A percentile compares a stretch with the other conserved stretches of the same genome.
Conservation (phyloP, 92 coral and sea anemone species). For the Galaxea fascicularis region DNA sequence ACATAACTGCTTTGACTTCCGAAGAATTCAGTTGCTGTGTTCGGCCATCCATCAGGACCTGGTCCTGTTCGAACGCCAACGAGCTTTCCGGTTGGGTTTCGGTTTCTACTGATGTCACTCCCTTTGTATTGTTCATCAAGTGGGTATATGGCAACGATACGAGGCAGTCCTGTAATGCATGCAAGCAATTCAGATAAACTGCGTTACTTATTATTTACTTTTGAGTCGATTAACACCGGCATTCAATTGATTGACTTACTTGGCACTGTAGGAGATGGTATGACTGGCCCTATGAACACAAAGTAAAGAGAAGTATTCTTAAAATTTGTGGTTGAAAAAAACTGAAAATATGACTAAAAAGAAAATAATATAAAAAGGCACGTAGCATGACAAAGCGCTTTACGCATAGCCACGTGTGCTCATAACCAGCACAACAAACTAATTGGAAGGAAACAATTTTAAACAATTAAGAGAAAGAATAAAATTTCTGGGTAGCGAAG, state of each 20-base stretch:
- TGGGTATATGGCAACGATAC: slow-evolving; percentile 73
- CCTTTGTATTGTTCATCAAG: slow-evolving; percentile 63
- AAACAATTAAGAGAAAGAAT: too few species aligned
- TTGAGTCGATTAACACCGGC: not conserved
- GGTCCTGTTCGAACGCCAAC: slow-evolving; percentile 47
- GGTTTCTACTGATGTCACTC: slow-evolving; percentile 62
- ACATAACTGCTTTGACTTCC: slow-evolving; percentile 77
- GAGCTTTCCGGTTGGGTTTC: slow-evolving; percentile 68
- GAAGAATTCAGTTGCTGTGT: slow-evolving; percentile 59
- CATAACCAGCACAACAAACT: too few species aligned
- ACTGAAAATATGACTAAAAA: too few species aligned
- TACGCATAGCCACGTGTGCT: too few species aligned
- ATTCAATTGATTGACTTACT: not conserved
- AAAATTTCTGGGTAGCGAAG: too few species aligned
- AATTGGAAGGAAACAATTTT: too few species aligned
- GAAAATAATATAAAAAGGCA: too few species aligned
- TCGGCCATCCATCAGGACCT: slow-evolving; percentile 82
- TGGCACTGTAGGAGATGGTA: slow-evolving; percentile 24
- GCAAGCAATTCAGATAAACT: not conserved
- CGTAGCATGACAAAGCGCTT: too few species aligned
- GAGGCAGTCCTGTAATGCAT: slow-evolving; percentile 52
- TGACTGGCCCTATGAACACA: slow-evolving; percentile 18
- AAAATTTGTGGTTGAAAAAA: not conserved
- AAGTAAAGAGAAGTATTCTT: not conserved
- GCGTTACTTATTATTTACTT: not conserved